Base-by-base conservation (phyloP, 2,888 invertebrate species). In the Silvanus unidentatus region DNA sequence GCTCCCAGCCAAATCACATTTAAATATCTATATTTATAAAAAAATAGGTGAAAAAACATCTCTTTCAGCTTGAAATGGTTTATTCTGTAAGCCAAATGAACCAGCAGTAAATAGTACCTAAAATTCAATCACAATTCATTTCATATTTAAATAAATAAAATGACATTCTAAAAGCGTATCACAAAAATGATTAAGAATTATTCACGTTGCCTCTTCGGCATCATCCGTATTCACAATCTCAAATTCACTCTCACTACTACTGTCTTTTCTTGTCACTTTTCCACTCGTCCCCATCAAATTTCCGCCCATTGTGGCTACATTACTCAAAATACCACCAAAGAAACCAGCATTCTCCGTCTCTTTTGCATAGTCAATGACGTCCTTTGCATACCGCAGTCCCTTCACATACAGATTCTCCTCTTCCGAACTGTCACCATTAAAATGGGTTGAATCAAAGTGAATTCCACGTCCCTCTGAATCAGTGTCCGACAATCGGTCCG, bases 371-470 rank as follows among this genome's bases (percentile, higher is more conserved):
- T 32, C 13, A 5, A 32, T 32, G 3, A 12, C 32, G 13, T 32
- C 32, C n/a, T 32, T n/a, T 12, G 13, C 32, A n/a, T 32, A 12
- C n/a, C n/a, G 52, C 43, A 69, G 55, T 16, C 66, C 70, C 45
- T 63, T 62, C 11, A 56, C 52, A 42, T 65, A 66, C 36, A 57
- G 54, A 15, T 62, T 61, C 43, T 70, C 69, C 27, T 72, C 71
- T 2, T 71, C 71, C 4, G 69, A 70, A 48, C 64, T 69, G 38
- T 70, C 70, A 12, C 63, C 64, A 46, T 69, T 70, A 52, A 73
- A 73, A 55, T 73, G 72, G 2, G 64, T 59, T 15, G 70, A 65
- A 48, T 72, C 70, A 47, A 73, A 73, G 44, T 63, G 62, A 11
- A 73, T 70, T 29, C 63, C 66, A 47, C 57, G 60, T 42, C 60